These are phyloP conservation scores for Dendrolimus pini DNA, from an alignment of 2,888 invertebrate species.

Conservation along the genomic window DNA sequence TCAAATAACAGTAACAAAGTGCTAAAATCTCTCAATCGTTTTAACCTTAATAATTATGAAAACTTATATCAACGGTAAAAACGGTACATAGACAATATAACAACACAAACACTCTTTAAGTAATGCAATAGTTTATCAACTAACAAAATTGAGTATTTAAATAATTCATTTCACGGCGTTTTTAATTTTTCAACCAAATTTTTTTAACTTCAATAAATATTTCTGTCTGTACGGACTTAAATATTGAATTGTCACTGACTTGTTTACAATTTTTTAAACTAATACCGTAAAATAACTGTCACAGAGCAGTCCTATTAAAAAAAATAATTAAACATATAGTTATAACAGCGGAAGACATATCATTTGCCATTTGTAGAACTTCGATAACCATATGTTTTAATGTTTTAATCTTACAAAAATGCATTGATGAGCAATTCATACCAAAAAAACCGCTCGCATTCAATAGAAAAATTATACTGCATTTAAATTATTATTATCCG, in stretches of 20 bases:
- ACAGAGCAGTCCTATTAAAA: neutral
- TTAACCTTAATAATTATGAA: slow-evolving; percentile 7
- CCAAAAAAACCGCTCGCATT: too few species aligned
- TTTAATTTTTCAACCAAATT: too few species aligned
- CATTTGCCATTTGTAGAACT: neutral
- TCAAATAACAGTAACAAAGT: neutral
- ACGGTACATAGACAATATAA: slow-evolving; percentile 5
- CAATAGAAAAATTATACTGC: too few species aligned
- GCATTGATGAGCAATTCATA: too few species aligned
- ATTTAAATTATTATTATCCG: too few species aligned
- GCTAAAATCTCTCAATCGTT: neutral
- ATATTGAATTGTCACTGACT: too few species aligned
- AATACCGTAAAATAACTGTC: too few species aligned
- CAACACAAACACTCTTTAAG: neutral
- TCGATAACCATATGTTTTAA: too few species aligned
- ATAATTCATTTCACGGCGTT: neutral
- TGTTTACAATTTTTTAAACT: too few species aligned
- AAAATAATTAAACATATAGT: neutral
- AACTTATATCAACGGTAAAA: slow-evolving; percentile 4
- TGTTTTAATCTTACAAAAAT: too few species aligned
- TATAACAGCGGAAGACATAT: neutral
- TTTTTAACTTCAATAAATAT: neutral
- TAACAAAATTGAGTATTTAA: neutral
- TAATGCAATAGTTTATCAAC: neutral
- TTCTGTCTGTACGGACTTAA: too few species aligned